Percentiles rank a stretch among this genome's conserved stretches.
These are phyloP conservation scores for Meloe dianella DNA, from an alignment of 2,888 invertebrate species.

Conservation along the genomic window DNA sequence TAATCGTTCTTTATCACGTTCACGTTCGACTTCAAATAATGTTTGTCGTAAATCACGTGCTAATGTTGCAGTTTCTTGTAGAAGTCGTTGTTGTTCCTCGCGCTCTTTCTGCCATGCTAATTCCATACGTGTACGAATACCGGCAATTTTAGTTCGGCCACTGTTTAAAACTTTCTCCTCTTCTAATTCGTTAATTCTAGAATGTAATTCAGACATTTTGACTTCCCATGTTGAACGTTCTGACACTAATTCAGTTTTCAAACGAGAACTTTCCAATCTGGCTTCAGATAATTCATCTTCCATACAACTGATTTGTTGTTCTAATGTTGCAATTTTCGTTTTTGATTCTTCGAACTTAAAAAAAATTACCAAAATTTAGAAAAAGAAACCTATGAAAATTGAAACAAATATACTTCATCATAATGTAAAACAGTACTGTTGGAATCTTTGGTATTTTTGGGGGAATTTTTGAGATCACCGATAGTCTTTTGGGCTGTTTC, in stretches of 20 bases:
- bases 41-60: conserved; percentile 88
- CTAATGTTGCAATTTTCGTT: conserved; percentile 73
- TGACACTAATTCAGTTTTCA: conserved; percentile 88
- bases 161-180: conserved; percentile 84
- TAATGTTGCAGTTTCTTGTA: conserved; percentile 89
- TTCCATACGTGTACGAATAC: conserved; percentile 85
- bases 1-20: conserved; percentile 85
- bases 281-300: conserved; percentile 90
- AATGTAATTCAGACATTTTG: conserved; percentile 85
- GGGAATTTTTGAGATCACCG: conserved; percentile 73
- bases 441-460: conserved; percentile 61
- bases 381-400: conserved; percentile 3
- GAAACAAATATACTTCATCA: conserved; percentile 67
- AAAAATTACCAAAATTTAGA: neutral
- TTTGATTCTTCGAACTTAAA: conserved; percentile 72
- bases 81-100: conserved; percentile 86
- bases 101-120: conserved; percentile 94
- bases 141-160: conserved; percentile 85
- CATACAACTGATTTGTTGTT: conserved; percentile 83
- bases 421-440: conserved; percentile 73
- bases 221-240: conserved; percentile 87
- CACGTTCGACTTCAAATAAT: conserved; percentile 86
- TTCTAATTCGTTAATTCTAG: conserved; percentile 86
- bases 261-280: conserved; percentile 78
- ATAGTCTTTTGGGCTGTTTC: conserved; percentile 87